Evolutionary conservation across 2,113 vertebrate genomes (phyloP).

Genomic region (Apteryx owenii): DNA sequence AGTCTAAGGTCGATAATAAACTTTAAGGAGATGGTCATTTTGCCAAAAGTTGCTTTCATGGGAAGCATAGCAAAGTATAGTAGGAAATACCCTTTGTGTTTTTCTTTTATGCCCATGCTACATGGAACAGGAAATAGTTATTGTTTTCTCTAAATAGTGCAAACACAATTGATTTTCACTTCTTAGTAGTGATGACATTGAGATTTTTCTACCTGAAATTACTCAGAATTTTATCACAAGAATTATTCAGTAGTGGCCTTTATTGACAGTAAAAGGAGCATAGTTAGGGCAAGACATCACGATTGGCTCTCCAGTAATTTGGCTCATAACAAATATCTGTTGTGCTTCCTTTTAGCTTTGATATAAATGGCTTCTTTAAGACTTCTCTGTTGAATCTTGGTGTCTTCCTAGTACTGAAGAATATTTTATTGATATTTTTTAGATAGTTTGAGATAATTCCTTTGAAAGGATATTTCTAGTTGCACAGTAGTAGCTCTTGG

Average conservation of each 20-base stretch:
- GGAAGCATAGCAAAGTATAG: not conserved
- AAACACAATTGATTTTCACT: not conserved
- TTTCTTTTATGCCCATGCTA: not conserved
- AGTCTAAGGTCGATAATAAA: not conserved
- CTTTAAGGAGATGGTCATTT: not conserved
- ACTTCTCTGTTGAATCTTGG: not conserved
- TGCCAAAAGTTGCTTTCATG: not conserved
- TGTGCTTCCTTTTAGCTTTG: not conserved
- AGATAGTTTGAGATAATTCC: not conserved
- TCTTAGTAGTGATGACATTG: not conserved
- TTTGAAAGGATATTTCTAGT: not conserved
- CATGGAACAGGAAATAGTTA: constrained; percentile 7
- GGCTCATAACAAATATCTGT: not conserved
- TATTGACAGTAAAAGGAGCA: not conserved
- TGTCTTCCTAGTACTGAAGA: not conserved
- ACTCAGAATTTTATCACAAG: not conserved
- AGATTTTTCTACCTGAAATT: not conserved
- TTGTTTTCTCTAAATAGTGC: constrained; percentile 2
- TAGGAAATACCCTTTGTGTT: not conserved
- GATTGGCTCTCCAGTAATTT: not conserved
- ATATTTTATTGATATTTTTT: not conserved
- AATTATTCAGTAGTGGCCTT: not conserved
- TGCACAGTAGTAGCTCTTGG: not conserved
- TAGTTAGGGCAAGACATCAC: not conserved
- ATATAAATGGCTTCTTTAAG: not conserved